Percentiles rank a stretch among this genome's conserved stretches.
phyloP scores from a whole-genome alignment of 1,140 invertebrate genomes.

The Sweltsa coloradensis region DNA sequence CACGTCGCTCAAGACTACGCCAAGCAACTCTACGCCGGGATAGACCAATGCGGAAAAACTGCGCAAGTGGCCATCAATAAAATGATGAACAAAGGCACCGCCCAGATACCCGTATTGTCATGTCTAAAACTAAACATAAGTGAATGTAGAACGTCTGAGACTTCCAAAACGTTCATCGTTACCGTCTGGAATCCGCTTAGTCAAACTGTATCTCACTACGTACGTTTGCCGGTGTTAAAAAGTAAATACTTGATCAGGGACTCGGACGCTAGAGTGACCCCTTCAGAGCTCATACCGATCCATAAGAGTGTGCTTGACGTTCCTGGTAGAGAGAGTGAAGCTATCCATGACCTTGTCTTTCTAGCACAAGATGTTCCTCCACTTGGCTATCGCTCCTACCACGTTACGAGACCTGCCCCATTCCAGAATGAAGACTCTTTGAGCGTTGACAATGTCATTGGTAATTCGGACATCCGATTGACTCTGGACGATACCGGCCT shows the following conservation, averaged over 20 bases:
- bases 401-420: no score
- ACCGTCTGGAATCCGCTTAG: slow-evolving; percentile 39
- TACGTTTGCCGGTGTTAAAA: slow-evolving; percentile 35
- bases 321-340: slow-evolving; percentile 43
- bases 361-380: slow-evolving; percentile 31
- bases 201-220: slow-evolving; percentile 23
- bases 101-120: no score
- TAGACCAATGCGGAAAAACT: slow-evolving; percentile 47
- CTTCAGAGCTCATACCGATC: slow-evolving; percentile 48
- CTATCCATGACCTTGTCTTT: slow-evolving; percentile 33
- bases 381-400: slow-evolving; percentile 29
- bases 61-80: slow-evolving; percentile 32
- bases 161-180: slow-evolving; percentile 26
- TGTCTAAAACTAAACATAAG: slow-evolving; percentile 56
- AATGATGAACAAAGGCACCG: no score
- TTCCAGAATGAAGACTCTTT: no score
- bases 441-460: no score
- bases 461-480: no score
- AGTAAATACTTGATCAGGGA: slow-evolving; percentile 48
- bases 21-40: slow-evolving; percentile 29
- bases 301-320: slow-evolving; percentile 41
- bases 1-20: slow-evolving; percentile 58
- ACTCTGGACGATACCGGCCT: no score
- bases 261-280: slow-evolving; percentile 38
- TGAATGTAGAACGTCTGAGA: slow-evolving; percentile 30